These are phyloP conservation scores for Sciurus carolinensis DNA, from an alignment of 2,797 vertebrate species.

Conservation along the genomic window DNA sequence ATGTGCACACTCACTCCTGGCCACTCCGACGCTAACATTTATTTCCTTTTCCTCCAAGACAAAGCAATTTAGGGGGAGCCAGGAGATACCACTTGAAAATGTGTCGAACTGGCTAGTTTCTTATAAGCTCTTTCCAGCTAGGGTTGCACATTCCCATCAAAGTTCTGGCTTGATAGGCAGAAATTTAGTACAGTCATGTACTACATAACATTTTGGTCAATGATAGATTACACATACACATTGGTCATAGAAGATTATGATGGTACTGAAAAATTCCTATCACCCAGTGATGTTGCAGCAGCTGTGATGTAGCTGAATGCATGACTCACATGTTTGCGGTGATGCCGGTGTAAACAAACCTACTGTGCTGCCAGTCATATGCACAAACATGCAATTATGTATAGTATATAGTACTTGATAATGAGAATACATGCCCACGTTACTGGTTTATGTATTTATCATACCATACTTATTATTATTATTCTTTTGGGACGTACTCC, in stretches of 20 bases:
- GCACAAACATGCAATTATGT: neutral
- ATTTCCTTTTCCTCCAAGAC: neutral
- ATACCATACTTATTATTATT: neutral
- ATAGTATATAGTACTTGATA: neutral
- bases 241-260: neutral
- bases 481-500: neutral
- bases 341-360: neutral
- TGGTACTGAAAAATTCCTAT: neutral
- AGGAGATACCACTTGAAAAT: neutral
- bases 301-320: too few species aligned
- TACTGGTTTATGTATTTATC: neutral
- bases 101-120: fast-evolving
- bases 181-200: neutral
- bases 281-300: neutral
- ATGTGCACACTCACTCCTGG: neutral
- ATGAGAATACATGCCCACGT: neutral
- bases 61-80: slow-evolving; percentile 10
- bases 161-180: slow-evolving; percentile 50
- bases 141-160: neutral
- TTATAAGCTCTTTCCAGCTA: neutral
- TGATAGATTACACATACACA: too few species aligned
- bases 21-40: neutral
- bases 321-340: neutral
- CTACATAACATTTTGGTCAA: neutral
- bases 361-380: too few species aligned